These are phyloP conservation scores for Aphaenogaster ashmeadi DNA, from an alignment of 1,140 invertebrate genomes.

Conservation along the genomic window DNA sequence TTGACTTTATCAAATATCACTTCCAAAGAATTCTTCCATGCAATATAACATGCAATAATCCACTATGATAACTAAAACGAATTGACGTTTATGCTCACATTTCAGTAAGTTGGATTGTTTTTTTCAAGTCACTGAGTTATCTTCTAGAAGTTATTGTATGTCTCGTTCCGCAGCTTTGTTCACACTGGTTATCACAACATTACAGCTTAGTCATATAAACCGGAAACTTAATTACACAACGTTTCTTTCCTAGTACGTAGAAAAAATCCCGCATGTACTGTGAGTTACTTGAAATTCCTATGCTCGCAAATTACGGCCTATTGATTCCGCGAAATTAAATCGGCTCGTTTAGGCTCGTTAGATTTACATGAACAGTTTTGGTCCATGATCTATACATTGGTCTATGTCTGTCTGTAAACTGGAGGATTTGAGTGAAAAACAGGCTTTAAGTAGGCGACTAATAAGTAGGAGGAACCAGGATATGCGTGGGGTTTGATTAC, in stretches of 20 bases:
- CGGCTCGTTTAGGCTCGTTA: not conserved
- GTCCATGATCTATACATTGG: constrained; percentile 13
- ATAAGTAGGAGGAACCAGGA: constrained; percentile 66
- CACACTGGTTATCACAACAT: constrained; percentile 11
- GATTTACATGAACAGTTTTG: not conserved
- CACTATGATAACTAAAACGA: not conserved
- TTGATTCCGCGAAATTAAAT: constrained; percentile 27
- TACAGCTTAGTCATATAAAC: constrained; percentile 25
- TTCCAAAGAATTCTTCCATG: not conserved
- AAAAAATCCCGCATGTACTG: not conserved
- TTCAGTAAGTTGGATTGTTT: constrained; percentile 6
- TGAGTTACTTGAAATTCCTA: not conserved
- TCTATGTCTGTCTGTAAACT: constrained; percentile 46
- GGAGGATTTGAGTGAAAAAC: constrained; percentile 12
- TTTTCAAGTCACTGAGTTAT: not conserved
- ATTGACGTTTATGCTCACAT: constrained; percentile 42
- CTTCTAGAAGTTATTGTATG: not conserved
- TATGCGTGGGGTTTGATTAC: not conserved
- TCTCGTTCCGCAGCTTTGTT: not conserved
- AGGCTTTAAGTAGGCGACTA: constrained; percentile 33
- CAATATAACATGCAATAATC: constrained; percentile 1
- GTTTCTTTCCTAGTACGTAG: not conserved
- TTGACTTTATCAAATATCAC: constrained; percentile 4
- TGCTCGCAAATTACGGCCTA: not conserved
- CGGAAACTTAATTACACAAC: constrained; percentile 28